Evolutionary conservation across 1,140 invertebrate species (phyloP).

Genomic region (Zophobas atratus): DNA sequence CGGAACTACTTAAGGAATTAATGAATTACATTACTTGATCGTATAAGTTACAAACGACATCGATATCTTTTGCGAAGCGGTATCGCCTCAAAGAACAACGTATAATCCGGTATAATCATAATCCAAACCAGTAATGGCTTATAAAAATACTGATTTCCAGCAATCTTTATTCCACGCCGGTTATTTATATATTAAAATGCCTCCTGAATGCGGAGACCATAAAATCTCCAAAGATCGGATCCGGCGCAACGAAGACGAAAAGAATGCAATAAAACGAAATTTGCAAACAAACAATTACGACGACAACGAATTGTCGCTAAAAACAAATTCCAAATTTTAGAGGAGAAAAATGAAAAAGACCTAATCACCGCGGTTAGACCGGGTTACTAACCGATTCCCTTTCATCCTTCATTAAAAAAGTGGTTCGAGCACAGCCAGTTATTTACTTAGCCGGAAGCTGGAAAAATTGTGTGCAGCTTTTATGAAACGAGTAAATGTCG

Average conservation of each 20-base stretch:
- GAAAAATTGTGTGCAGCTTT: too few relatives aligned
- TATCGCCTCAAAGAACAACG: neutral
- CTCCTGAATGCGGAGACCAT: neutral
- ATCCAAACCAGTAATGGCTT: constrained; percentile 16
- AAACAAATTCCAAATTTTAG: neutral
- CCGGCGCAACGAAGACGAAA: neutral
- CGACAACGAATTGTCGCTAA: neutral
- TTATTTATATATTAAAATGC: neutral
- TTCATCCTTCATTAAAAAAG: too few relatives aligned
- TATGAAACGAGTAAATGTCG: too few relatives aligned
- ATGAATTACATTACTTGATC: constrained; percentile 23
- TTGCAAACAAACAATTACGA: neutral
- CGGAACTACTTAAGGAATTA: constrained; percentile 21
- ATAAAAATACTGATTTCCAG: constrained; percentile 9
- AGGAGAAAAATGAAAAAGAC: too few relatives aligned
- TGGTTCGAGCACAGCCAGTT: too few relatives aligned
- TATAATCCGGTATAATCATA: neutral
- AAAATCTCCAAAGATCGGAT: neutral
- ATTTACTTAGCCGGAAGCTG: too few relatives aligned
- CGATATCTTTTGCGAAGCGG: constrained; percentile 9
- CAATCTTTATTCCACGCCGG: constrained; percentile 1
- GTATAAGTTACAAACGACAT: constrained; percentile 11
- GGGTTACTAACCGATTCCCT: neutral
- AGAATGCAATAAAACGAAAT: neutral
- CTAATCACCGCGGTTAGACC: too few relatives aligned